Evolutionary conservation across 2,797 vertebrate species (phyloP), one percentile per base, ranked within the genome.

Genomic region (Erethizon dorsatum): DNA sequence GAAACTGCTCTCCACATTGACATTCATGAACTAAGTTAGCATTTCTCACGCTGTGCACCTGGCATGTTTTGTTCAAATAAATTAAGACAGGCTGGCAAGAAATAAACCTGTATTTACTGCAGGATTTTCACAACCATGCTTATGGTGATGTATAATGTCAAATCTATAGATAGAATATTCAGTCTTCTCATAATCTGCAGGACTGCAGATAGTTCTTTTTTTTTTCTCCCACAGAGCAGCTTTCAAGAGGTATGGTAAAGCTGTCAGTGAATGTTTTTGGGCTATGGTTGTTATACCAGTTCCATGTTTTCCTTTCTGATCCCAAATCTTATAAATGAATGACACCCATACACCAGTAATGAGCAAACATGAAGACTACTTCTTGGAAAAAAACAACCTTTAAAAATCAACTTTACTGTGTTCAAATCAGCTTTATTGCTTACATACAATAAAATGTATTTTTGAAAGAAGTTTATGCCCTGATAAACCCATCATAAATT

Each of bases 401-500:
- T 9, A 65, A 92, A 92, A 92, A 79, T 83, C 33, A 91, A 26
- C 5, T 56, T 91, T 61, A 47, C 15, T 71, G 26, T 63, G 20
- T 92, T 82, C 37, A 65, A 77, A 54, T 90, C 37, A 93, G 69
- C 69, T 69, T 77, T 50, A 85, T 92, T 90, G 54, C 89, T 94
- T 88, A 56, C 12, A 77, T 28, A 45, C 3, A 69, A 80, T 65
- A 83, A 77, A 78, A 88, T 69, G 3, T 26, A 28, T 31, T 90
- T 24, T 52, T 80, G 33, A 45, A 47, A 94, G 20, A 31, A 13
- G 41, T 79, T 65, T 22, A 28, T 77, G 2, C 65, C 11, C 37
- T 77, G 61, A 73, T 83, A 94, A 83, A 83, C 5, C 47, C 45
- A 73, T n/a, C 47, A 47, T 82, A 83, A 26, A 31, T 84, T 90